A percentile compares a stretch with the other conserved stretches of the same genome.
Conservation (phyloP, 1,140 invertebrate genomes). For the Drosophila nigrodunni region DNA sequence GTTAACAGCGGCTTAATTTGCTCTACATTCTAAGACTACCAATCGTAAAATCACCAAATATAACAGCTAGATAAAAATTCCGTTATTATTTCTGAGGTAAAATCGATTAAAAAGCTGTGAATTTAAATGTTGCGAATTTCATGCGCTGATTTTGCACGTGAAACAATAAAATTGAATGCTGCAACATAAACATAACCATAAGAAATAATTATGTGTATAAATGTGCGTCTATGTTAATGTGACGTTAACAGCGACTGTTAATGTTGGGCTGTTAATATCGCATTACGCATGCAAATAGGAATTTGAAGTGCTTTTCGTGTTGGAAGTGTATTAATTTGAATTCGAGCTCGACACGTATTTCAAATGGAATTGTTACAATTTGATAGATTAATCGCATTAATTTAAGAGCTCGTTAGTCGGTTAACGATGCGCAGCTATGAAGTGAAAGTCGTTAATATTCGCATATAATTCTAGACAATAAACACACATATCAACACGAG, state of each 20-base stretch:
- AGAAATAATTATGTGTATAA: background rate
- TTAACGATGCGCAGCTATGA: conserved; percentile 1
- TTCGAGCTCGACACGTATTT: background rate
- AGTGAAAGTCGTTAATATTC: conserved; percentile 3
- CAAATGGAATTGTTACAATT: background rate
- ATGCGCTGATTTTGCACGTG: background rate
- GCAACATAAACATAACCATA: background rate
- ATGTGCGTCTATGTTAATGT: background rate
- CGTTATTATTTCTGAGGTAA: background rate
- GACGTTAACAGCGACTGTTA: background rate
- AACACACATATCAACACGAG: conserved; percentile 54
- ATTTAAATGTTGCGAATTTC: too few species aligned
- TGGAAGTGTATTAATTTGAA: background rate
- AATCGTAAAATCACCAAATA: too few species aligned
- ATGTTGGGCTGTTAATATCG: background rate
- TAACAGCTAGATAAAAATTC: too few species aligned
- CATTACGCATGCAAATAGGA: conserved; percentile 1
- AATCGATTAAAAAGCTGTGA: too few species aligned
- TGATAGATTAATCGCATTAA: conserved; percentile 10
- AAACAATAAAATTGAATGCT: background rate
- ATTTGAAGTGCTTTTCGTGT: background rate
- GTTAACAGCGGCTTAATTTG: too few species aligned
- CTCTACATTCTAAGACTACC: background rate
- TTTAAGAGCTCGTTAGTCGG: conserved; percentile 19
- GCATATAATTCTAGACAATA: conserved; percentile 14